phyloP scores from a whole-genome alignment of 2,888 invertebrate species.

The Ischnus inquisitorius region DNA sequence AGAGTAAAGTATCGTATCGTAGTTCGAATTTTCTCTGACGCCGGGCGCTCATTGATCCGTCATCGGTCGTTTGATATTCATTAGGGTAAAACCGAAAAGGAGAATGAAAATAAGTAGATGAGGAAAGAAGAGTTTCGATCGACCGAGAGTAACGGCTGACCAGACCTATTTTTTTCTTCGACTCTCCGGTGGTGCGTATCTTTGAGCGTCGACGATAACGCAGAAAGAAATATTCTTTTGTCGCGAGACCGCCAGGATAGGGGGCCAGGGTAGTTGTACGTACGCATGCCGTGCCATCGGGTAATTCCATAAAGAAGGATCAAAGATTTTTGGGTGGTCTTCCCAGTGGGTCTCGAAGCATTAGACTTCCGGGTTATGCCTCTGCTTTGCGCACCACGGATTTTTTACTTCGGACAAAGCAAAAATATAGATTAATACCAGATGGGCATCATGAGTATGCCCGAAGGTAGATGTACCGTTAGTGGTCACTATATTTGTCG shows the following conservation, averaged over 20 bases:
- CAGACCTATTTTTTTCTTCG: background rate
- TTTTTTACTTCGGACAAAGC: no score
- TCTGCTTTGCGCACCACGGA: background rate
- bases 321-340: slow-evolving; percentile 12
- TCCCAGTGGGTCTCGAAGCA: slow-evolving; percentile 34
- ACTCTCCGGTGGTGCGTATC: slow-evolving; percentile 3
- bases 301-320: slow-evolving; percentile 27
- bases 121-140: slow-evolving; percentile 33
- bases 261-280: no score
- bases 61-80: background rate
- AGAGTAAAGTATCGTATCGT: background rate
- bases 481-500: no score
- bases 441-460: no score
- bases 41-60: slow-evolving; percentile 41
- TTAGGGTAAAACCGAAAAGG: background rate
- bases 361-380: background rate
- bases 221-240: slow-evolving; percentile 21
- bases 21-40: slow-evolving; percentile 25
- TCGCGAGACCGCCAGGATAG: background rate
- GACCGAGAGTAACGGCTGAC: slow-evolving; percentile 20
- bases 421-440: no score
- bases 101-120: slow-evolving; percentile 14
- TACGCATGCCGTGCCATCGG: background rate
- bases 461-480: no score
- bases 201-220: background rate